Evolutionary conservation across 2,888 invertebrate species (phyloP).

Genomic region (Noctua janthe): DNA sequence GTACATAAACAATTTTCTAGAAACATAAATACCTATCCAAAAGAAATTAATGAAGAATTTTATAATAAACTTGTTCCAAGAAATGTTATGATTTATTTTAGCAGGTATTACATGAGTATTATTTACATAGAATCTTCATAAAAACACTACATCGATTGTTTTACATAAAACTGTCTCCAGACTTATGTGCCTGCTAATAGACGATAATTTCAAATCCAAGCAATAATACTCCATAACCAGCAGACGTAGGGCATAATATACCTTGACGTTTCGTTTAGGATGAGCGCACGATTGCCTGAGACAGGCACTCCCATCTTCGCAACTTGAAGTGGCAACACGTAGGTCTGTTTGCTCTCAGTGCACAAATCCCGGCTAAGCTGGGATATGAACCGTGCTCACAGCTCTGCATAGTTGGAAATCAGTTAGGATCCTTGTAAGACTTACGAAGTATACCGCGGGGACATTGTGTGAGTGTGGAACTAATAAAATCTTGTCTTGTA

Average conservation of each 20-base stretch:
- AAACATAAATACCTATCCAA: neutral
- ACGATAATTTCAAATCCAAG: slow-evolving; percentile 14
- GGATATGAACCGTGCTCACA: slow-evolving; percentile 66
- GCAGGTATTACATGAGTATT: too few species aligned
- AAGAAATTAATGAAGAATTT: neutral
- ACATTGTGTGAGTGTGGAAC: slow-evolving; percentile 30
- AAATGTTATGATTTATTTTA: neutral
- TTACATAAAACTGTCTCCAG: slow-evolving; percentile 31
- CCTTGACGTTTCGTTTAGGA: slow-evolving; percentile 25
- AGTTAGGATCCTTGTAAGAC: slow-evolving; percentile 49
- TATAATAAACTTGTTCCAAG: neutral
- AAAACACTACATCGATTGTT: slow-evolving; percentile 13
- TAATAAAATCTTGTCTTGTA: slow-evolving; percentile 57
- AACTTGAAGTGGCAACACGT: slow-evolving; percentile 63
- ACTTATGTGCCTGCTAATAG: slow-evolving; percentile 27
- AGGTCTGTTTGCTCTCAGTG: slow-evolving; percentile 69
- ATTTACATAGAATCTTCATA: neutral
- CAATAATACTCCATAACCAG: slow-evolving; percentile 18
- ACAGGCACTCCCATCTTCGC: slow-evolving; percentile 61
- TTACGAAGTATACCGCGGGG: slow-evolving; percentile 43
- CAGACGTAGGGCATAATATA: slow-evolving; percentile 26
- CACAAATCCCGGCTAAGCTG: slow-evolving; percentile 71
- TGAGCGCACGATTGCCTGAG: slow-evolving; percentile 46
- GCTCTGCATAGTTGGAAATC: slow-evolving; percentile 64
- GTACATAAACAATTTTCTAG: neutral